Evolutionary conservation across 1,140 invertebrate genomes (phyloP), one percentile per base, ranked within the genome.

Genomic region (Nasonia longicornis): DNA sequence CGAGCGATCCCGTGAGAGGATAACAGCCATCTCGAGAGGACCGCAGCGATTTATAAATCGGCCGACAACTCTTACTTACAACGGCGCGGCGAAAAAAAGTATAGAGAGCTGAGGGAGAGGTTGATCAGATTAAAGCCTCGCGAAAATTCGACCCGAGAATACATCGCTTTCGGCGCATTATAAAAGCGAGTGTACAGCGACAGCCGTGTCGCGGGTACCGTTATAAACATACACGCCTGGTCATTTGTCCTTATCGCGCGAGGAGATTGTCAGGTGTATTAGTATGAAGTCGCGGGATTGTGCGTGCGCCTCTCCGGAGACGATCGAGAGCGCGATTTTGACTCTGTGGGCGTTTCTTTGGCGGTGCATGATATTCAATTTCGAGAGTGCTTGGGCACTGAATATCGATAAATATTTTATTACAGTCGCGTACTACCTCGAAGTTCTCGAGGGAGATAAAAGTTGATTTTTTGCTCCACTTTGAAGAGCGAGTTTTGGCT

Each of bases 231-330:
- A 69, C 26, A 67, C 75, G 75, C 66, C 66, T 42, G 66, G 26
- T 35, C 76, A 77, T 77, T 77, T 77, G 42, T 77, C 42, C 76
- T 77, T 77, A 77, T 52, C 76, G 64, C 66, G 6, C 38, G 35
- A 4, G 1, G 26, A 77, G 74, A 64, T 69, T 69, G 38, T 67
- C 76, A 69, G 64, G 66, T 69, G 42, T 48, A 77, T 77, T 77
- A 69, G 76, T 66, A 22, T 22, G 31, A 66, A 58, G 52, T 58
- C 52, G 6, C 4, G 20, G 8, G 10, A 42, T 42, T 7, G 16
- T n/a, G 52, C 52, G 52, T 58, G 52, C 20, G 52, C 52, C 48
- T 14, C 38, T 16, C 12, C 16, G 48, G 12, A 52, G 48, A 52
- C 48, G 14, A 52, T 16, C 38, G 38, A 45, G 26, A 73, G n/a